Conservation (phyloP, 2,113 vertebrate species). For the Tetrax tetrax region DNA sequence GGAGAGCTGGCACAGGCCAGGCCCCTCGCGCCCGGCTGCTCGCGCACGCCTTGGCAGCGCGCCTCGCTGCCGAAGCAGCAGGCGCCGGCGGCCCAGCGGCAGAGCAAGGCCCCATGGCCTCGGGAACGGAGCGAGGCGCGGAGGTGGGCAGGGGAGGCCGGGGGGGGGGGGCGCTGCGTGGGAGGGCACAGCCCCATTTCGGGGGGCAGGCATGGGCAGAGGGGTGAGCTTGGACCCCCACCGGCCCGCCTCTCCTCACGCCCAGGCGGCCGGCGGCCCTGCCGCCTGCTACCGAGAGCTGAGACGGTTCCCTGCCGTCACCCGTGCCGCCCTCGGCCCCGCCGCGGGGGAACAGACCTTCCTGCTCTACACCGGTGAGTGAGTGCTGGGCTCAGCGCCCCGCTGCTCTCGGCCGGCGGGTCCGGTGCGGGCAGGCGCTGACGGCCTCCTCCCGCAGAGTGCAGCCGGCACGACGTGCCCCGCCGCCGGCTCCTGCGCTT, state of each 20-base stretch:
- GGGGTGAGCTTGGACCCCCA: background rate
- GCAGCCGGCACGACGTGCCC: conserved; percentile 88
- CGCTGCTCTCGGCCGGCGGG: rapidly evolving
- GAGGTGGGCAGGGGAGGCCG: background rate
- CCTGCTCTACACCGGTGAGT: conserved; percentile 91
- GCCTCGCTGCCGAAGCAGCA: background rate
- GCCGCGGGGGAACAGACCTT: conserved; percentile 84
- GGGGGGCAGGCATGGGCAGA: rapidly evolving
- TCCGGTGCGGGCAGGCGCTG: rapidly evolving
- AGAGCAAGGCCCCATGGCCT: background rate
- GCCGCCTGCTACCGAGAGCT: conserved; percentile 83
- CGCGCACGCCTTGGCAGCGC: background rate
- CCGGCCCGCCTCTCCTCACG: rapidly evolving
- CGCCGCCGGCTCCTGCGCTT: conserved; percentile 89
- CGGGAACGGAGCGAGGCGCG: rapidly evolving
- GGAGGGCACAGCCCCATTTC: background rate
- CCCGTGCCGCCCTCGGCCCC: conserved; percentile 83
- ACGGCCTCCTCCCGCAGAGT: conserved; percentile 74
- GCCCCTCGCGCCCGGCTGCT: background rate
- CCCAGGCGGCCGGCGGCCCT: conserved; percentile 73
- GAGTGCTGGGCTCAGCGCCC: background rate
- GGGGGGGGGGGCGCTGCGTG: too few relatives aligned
- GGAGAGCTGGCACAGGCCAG: background rate
- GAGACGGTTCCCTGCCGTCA: conserved; percentile 84
- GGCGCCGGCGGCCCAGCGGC: rapidly evolving